These are phyloP conservation scores for Micropterix aruncella DNA, from an alignment of 2,888 invertebrate genomes.

Conservation along the genomic window DNA sequence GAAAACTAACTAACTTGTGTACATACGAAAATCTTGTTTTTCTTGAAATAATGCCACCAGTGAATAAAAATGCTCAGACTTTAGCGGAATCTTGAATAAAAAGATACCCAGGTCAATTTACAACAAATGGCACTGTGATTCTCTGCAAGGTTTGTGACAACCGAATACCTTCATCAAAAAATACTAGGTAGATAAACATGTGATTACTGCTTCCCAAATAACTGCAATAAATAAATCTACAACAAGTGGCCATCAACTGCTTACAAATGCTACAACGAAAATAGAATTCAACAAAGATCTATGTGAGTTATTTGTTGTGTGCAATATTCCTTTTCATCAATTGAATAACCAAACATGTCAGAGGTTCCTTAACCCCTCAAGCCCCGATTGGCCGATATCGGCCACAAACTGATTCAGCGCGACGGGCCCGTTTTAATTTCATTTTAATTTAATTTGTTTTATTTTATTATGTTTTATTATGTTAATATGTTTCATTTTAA, in stretches of 20 bases:
- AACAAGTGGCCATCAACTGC: neutral
- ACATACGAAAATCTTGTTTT: neutral
- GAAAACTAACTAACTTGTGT: too few species aligned
- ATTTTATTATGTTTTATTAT: too few species aligned
- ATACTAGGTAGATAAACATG: neutral
- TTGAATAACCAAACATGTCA: neutral
- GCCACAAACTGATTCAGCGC: too few species aligned
- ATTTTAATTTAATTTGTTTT: too few species aligned
- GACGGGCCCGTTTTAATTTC: too few species aligned
- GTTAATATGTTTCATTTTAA: too few species aligned
- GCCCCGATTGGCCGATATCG: too few species aligned
- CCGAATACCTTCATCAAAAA: neutral
- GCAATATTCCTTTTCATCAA: slow-evolving; percentile 1
- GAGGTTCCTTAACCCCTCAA: neutral
- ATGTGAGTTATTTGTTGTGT: neutral
- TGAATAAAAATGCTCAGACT: neutral
- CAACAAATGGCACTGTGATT: neutral
- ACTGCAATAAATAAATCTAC: neutral
- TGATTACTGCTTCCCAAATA: neutral
- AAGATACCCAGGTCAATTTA: neutral
- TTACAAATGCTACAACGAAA: neutral
- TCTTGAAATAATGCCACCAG: neutral
- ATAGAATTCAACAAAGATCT: neutral
- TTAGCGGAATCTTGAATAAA: neutral
- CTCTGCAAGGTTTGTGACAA: neutral